These are phyloP conservation scores for Hippasteria phrygiana DNA, from an alignment of 53 echinoderm and acorn worm genomes.

Conservation along the genomic window DNA sequence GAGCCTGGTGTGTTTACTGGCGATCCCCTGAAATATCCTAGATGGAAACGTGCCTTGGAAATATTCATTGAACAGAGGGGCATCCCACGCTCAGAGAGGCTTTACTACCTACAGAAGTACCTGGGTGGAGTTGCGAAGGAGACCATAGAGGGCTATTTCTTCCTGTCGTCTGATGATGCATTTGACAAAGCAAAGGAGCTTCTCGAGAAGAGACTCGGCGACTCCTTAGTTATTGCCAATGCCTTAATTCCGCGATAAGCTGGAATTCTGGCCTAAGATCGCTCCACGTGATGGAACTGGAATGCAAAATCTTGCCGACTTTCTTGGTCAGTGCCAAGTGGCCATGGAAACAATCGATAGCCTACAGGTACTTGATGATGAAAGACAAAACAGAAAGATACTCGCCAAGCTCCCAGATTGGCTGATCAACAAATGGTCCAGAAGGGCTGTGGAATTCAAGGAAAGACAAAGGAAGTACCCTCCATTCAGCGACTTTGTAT, in stretches of 20 bases:
- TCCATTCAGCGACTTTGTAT: slow-evolving; percentile 38
- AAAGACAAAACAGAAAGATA: slow-evolving; percentile 49
- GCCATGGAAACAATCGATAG: slow-evolving; percentile 56
- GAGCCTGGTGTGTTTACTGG: slow-evolving; percentile 70
- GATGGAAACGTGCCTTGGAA: slow-evolving; percentile 66
- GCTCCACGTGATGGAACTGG: slow-evolving; percentile 33
- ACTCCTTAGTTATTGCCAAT: slow-evolving; percentile 48
- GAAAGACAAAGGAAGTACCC: no score
- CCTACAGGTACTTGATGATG: slow-evolving; percentile 36
- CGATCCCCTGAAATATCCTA: slow-evolving; percentile 66
- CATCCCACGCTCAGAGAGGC: slow-evolving; percentile 46
- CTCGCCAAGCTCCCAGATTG: no score
- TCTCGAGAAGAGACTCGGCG: slow-evolving; percentile 46
- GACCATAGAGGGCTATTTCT: slow-evolving; percentile 65
- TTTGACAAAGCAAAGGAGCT: slow-evolving; percentile 45
- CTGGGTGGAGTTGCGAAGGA: slow-evolving; percentile 72
- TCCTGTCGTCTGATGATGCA: slow-evolving; percentile 46
- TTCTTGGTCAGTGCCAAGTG: slow-evolving; percentile 36
- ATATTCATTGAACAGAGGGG: slow-evolving; percentile 59
- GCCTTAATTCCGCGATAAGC: slow-evolving; percentile 61
- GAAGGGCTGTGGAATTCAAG: no score
- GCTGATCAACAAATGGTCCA: slow-evolving; percentile 18
- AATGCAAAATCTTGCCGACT: slow-evolving; percentile 50
- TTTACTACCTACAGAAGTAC: slow-evolving; percentile 71
- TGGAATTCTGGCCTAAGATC: slow-evolving; percentile 55